Percentiles rank a stretch among this genome's conserved stretches.
Evolutionary conservation across 2,797 vertebrate species (phyloP).

Genomic region (Helostoma temminkii): DNA sequence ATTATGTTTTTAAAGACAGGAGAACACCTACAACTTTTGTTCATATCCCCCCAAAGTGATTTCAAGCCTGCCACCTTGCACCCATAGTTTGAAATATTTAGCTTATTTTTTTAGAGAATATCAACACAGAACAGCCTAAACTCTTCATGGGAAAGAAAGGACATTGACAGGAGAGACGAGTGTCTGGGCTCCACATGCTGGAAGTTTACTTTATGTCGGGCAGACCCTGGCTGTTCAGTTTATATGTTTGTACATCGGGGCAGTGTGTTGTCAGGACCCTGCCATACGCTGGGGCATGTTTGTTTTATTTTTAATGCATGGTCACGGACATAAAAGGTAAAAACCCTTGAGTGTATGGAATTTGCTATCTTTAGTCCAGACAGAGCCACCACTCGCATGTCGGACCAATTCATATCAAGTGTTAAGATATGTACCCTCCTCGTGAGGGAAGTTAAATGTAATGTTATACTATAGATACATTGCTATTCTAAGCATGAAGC

Average conservation of each 20-base stretch:
- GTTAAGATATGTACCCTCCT: constrained; percentile 72
- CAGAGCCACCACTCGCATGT: constrained; percentile 72
- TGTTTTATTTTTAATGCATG: constrained; percentile 83
- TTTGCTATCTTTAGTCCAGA: constrained; percentile 83
- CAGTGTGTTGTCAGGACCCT: constrained; percentile 68
- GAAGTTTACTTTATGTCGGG: constrained; percentile 76
- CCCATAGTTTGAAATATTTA: background rate
- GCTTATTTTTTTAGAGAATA: background rate
- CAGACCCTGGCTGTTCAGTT: constrained; percentile 70
- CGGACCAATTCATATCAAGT: constrained; percentile 80
- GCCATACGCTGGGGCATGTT: constrained; percentile 63
- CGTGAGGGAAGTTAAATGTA: constrained; percentile 75
- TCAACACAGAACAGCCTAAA: constrained; percentile 21
- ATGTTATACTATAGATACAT: constrained; percentile 74
- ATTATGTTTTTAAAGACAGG: background rate
- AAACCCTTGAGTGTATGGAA: constrained; percentile 72
- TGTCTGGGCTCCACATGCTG: constrained; percentile 72
- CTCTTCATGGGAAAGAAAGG: constrained; percentile 34
- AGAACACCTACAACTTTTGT: background rate
- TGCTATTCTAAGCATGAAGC: constrained; percentile 74
- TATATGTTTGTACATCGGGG: constrained; percentile 56
- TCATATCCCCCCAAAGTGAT: background rate
- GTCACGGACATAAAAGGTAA: constrained; percentile 83
- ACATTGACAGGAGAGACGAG: constrained; percentile 58
- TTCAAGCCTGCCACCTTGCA: background rate